Percentiles rank a stretch among this genome's conserved stretches.
phyloP scores from a whole-genome alignment of 2,797 vertebrate species.

The Paratrypauchen microcephalus region DNA sequence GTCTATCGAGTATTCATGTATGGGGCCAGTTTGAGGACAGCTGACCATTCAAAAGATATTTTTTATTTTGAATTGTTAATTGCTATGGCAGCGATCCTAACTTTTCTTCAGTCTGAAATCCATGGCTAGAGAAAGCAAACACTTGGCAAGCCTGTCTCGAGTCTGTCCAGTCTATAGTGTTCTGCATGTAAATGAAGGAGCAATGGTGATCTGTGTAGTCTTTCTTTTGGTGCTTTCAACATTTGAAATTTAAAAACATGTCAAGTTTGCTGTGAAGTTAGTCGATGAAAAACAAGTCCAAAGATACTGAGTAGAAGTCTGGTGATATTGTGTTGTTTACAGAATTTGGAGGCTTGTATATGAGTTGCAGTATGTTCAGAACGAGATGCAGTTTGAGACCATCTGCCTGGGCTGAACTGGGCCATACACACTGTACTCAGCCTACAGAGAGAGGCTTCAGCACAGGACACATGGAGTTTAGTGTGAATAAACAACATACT shows the following conservation, averaged over 20 bases:
- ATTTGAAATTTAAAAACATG: background rate
- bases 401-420: constrained; percentile 69
- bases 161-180: too few species aligned
- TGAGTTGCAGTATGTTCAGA: constrained; percentile 71
- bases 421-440: constrained; percentile 67
- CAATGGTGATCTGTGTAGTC: too few species aligned
- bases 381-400: constrained; percentile 70
- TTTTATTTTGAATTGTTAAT: too few species aligned
- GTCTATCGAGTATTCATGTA: too few species aligned
- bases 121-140: too few species aligned
- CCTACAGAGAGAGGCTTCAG: constrained; percentile 47
- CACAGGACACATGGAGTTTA: background rate
- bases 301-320: background rate
- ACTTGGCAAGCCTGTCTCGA: too few species aligned
- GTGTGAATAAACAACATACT: constrained; percentile 6
- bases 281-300: background rate
- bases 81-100: too few species aligned
- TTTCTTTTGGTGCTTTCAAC: background rate
- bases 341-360: constrained; percentile 68
- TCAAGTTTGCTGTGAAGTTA: background rate
- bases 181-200: too few species aligned
- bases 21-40: too few species aligned
- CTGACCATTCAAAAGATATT: too few species aligned
- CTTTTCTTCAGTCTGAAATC: too few species aligned
- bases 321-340: constrained; percentile 66